Conservation (phyloP, 1,140 invertebrate species). For the Macrobrachium rosenbergii region DNA sequence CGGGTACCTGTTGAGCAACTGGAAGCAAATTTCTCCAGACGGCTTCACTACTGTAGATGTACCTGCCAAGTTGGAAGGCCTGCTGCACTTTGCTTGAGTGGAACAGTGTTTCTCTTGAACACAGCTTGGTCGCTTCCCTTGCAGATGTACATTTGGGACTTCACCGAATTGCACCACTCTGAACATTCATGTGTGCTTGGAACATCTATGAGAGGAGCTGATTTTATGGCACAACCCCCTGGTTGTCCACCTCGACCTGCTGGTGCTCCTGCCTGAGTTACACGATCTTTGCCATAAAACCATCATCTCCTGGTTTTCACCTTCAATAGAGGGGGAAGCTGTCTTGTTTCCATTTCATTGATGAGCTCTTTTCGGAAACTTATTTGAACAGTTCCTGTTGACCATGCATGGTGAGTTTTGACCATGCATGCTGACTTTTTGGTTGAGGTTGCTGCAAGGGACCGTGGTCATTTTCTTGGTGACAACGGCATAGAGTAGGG, state of each 20-base stretch:
- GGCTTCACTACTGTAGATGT: too few species aligned
- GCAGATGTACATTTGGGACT: too few species aligned
- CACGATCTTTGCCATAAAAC: not conserved
- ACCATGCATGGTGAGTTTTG: constrained; percentile 62
- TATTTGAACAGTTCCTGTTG: constrained; percentile 51
- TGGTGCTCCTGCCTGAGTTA: not conserved
- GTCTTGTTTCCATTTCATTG: not conserved
- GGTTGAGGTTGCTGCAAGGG: constrained; percentile 60
- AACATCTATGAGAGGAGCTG: not conserved
- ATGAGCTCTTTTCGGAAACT: constrained; percentile 5
- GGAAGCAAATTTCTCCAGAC: too few species aligned
- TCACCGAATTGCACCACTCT: too few species aligned
- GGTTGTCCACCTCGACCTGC: not conserved
- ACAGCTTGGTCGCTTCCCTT: not conserved
- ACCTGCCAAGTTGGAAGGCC: too few species aligned
- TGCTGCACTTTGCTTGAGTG: too few species aligned
- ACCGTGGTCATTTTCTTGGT: constrained; percentile 58
- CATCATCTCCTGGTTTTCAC: not conserved
- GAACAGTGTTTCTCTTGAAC: not conserved
- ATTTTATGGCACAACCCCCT: not conserved
- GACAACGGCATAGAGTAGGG: not conserved
- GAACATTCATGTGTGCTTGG: not conserved
- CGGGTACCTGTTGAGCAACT: too few species aligned
- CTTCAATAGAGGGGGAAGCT: constrained; percentile 4
- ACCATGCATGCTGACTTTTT: constrained; percentile 61